phyloP scores from a whole-genome alignment of 1,140 invertebrate species.

The Drosophila nannoptera region DNA sequence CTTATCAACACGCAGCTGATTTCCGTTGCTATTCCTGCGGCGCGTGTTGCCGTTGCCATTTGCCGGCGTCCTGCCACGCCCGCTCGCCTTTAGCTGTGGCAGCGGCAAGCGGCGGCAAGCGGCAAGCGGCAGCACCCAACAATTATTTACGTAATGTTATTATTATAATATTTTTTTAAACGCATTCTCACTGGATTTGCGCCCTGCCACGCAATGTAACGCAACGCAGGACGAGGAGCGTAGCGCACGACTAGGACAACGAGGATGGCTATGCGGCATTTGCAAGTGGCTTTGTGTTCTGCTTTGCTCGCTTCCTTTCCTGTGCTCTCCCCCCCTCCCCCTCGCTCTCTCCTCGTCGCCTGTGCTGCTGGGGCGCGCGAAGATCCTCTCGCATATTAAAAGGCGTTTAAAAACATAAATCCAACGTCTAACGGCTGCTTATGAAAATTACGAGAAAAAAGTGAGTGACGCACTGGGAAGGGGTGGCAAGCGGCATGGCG shows the following conservation, averaged over 20 bases:
- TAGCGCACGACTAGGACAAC: slow-evolving; percentile 51
- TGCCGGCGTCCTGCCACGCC: slow-evolving; percentile 1
- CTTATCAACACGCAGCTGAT: slow-evolving; percentile 77
- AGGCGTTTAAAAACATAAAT: slow-evolving; percentile 79
- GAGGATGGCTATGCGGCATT: slow-evolving; percentile 63
- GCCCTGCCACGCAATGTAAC: slow-evolving; percentile 40
- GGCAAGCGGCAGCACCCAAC: slow-evolving; percentile 52
- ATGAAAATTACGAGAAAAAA: slow-evolving; percentile 78
- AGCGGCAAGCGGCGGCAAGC: slow-evolving; percentile 6
- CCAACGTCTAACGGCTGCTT: slow-evolving; percentile 77
- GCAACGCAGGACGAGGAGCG: slow-evolving; percentile 5
- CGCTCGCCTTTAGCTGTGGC: neutral
- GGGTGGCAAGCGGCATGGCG: slow-evolving; percentile 3
- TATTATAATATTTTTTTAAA: slow-evolving; percentile 78
- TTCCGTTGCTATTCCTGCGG: slow-evolving; percentile 70
- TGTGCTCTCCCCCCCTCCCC: neutral
- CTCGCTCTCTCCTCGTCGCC: neutral
- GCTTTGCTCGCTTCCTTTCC: neutral
- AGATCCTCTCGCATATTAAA: slow-evolving; percentile 77
- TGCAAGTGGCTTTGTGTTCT: slow-evolving; percentile 73
- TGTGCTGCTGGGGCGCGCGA: slow-evolving; percentile 54
- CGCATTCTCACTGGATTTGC: slow-evolving; percentile 76
- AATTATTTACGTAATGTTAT: slow-evolving; percentile 78
- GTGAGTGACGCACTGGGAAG: slow-evolving; percentile 53
- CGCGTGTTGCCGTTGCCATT: slow-evolving; percentile 55